phyloP scores from a whole-genome alignment of 1,140 invertebrate species.

The Drosophila littoralis region DNA sequence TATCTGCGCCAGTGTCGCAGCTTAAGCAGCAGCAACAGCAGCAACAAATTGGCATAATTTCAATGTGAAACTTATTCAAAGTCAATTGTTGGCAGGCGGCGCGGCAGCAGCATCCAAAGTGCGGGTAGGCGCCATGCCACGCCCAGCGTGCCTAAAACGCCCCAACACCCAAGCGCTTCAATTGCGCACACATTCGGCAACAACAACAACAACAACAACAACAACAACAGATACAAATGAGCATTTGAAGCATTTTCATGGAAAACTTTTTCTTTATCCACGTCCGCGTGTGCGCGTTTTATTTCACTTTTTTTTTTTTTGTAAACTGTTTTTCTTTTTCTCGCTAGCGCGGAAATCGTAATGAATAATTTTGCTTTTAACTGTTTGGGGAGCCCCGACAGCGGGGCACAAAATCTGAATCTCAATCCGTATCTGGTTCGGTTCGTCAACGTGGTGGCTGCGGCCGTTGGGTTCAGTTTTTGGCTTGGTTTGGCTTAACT shows the following conservation, averaged over 20 bases:
- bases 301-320: constrained; percentile 27
- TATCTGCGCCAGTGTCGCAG: constrained; percentile 73
- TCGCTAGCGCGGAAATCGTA: constrained; percentile 74
- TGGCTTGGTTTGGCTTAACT: constrained; percentile 42
- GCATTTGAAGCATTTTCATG: constrained; percentile 80
- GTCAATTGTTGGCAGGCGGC: constrained; percentile 63
- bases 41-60: constrained; percentile 71
- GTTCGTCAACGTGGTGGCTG: constrained; percentile 43
- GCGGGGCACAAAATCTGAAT: constrained; percentile 57
- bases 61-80: constrained; percentile 77
- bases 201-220: not conserved
- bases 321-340: constrained; percentile 29
- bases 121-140: constrained; percentile 34
- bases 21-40: constrained; percentile 47
- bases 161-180: constrained; percentile 42
- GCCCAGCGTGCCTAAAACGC: constrained; percentile 49
- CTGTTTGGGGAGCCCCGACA: constrained; percentile 46
- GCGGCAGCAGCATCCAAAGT: constrained; percentile 7
- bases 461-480: constrained; percentile 49
- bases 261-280: constrained; percentile 62
- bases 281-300: constrained; percentile 35
- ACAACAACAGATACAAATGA: constrained; percentile 68
- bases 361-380: constrained; percentile 81
- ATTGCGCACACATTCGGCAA: constrained; percentile 25
- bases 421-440: constrained; percentile 62